phyloP scores from a whole-genome alignment of 2,113 vertebrate species.

The Malaclemys terrapin region DNA sequence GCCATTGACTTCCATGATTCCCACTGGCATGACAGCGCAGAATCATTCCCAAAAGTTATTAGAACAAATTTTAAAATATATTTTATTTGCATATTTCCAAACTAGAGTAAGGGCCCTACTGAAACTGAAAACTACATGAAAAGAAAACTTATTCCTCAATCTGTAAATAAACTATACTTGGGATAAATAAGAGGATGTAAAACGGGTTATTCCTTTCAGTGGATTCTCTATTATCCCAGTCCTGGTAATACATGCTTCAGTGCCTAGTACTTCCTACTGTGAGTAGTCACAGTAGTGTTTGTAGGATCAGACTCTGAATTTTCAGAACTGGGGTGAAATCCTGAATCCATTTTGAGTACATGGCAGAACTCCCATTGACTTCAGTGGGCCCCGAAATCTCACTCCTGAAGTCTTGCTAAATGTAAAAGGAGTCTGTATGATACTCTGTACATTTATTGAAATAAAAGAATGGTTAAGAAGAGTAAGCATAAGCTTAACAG shows the following conservation, averaged over 20 bases:
- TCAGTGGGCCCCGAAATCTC: not conserved
- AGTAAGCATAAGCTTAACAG: not conserved
- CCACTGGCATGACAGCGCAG: not conserved
- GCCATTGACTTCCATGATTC: not conserved
- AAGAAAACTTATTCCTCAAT: no score
- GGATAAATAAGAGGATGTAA: not conserved
- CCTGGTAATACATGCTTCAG: rapidly evolving
- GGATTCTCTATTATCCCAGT: not conserved
- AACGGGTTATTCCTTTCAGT: not conserved
- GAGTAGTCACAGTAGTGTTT: not conserved
- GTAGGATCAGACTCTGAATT: not conserved
- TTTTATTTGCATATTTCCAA: not conserved
- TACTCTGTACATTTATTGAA: not conserved
- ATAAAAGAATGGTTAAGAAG: not conserved
- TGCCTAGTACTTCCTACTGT: not conserved
- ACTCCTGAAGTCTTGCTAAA: not conserved
- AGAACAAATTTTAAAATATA: rapidly evolving
- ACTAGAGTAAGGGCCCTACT: not conserved
- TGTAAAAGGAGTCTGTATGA: not conserved
- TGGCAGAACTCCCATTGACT: not conserved
- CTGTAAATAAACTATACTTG: not conserved
- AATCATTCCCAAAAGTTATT: rapidly evolving
- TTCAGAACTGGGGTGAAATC: not conserved
- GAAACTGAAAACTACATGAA: not conserved
- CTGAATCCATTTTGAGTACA: not conserved